Base-by-base conservation (phyloP, 2,113 vertebrate species). In the Psittacus erithacus region DNA sequence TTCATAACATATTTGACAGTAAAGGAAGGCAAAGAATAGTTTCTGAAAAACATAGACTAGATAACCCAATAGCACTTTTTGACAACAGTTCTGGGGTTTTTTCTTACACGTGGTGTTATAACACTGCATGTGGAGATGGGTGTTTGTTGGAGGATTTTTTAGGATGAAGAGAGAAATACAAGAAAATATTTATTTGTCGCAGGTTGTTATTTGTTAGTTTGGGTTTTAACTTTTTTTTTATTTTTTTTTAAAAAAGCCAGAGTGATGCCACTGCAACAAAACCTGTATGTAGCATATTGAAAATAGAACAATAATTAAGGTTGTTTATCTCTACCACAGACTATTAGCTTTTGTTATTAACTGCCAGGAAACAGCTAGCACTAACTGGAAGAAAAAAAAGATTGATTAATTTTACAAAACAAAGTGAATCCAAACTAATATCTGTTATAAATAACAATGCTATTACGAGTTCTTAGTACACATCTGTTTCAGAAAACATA, bases 121-220 rank as follows among this genome's bases (percentile, higher is more conserved):
- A 29, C 15, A 71, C 29, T 50, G 57, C 33, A 23, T 15, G 20
- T 8, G 57, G 57, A 59, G 20, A 23, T 22, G 57, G 13, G 33
- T 23, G 57, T 23, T 55, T 57, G 4, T 3, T 29, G 6, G 2
- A 1, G 4, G 1, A 5, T 24, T 20, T 57, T 10, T 33, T 18
- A 50, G 11, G 28, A 39, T 10, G 6, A 70, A 28, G 29, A 29
- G 2, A 44, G 18, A 75, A 49, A 59, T 43, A 4, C 3, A 49
- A 71, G 9, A 67, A 67, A 76, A 68, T 2, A 67, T 27, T 38
- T 57, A 10, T 90, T 76, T 68, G 3, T 7, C 73, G 2, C 3
- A 4, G 1, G 7, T 23, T 71, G 13, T 38, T 73, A 8, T 19
- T 33, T 2, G 1, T 35, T 47, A 20, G 0, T 4, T 74, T 35